Percentiles rank a stretch among this genome's conserved stretches.
Conservation (phyloP, 2,113 vertebrate genomes). For the Rousettus leschenaultii region DNA sequence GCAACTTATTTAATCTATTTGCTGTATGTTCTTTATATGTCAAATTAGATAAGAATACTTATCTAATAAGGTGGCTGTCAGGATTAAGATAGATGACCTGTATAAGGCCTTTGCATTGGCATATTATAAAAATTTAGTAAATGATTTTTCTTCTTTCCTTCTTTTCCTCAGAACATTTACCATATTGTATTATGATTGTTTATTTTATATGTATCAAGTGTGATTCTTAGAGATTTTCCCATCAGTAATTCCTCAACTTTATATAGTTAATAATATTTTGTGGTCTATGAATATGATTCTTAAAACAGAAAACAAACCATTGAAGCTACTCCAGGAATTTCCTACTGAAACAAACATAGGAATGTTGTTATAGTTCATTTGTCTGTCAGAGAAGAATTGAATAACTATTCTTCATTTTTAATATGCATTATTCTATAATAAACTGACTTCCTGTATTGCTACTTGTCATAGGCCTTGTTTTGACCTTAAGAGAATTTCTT, state of each 20-base stretch:
- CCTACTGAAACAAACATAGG: neutral
- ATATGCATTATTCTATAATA: neutral
- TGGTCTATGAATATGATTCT: neutral
- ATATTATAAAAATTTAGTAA: neutral
- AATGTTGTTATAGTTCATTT: neutral
- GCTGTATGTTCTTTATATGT: neutral
- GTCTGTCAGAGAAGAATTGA: neutral
- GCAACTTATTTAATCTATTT: neutral
- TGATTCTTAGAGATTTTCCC: neutral
- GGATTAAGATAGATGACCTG: neutral
- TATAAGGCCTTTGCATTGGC: neutral
- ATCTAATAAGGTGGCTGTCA: neutral
- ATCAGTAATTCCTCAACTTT: neutral
- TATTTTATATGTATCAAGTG: neutral
- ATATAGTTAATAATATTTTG: neutral
- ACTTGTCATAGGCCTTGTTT: neutral
- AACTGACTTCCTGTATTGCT: neutral
- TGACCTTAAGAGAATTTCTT: neutral
- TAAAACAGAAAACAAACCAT: neutral
- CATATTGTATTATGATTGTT: neutral
- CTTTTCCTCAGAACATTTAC: neutral
- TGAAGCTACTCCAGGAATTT: neutral
- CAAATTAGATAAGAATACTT: neutral
- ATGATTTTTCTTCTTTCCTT: neutral
- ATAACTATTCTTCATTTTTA: neutral